Conservation (phyloP, 2,797 vertebrate genomes). For the Nyctibius grandis region DNA sequence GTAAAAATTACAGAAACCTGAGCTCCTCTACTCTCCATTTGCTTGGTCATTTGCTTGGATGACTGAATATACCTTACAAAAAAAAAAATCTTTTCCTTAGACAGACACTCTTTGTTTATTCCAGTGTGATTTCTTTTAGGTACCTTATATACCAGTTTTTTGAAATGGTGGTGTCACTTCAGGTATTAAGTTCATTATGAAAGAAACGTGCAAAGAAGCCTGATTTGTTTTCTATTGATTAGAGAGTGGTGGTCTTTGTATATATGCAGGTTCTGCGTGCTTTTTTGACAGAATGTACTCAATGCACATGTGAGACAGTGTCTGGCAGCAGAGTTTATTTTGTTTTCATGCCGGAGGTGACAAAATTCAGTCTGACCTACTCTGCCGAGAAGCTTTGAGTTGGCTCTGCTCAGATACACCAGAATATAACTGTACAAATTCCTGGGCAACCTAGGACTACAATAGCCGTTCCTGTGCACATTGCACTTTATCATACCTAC, state of each 20-base stretch:
- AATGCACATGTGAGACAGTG: not conserved
- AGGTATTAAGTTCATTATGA: not conserved
- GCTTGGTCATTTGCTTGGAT: not conserved
- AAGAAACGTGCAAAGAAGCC: not conserved
- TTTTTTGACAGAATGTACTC: not conserved
- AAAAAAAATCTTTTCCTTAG: not conserved
- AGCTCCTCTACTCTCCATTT: not conserved
- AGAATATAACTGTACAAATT: not conserved
- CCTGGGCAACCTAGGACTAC: not conserved
- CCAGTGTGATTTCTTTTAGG: not conserved
- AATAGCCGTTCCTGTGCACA: not conserved
- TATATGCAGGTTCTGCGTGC: not conserved
- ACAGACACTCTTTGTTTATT: not conserved
- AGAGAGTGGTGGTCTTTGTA: not conserved
- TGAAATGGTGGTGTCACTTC: not conserved
- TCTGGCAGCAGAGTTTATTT: not conserved
- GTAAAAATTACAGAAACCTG: not conserved
- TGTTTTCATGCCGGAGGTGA: not conserved
- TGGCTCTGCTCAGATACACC: too few relatives aligned
- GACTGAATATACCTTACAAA: not conserved
- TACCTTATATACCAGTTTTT: not conserved
- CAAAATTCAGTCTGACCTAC: not conserved
- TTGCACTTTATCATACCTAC: not conserved
- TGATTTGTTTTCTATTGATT: not conserved
- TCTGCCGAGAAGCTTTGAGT: not conserved